Percentiles rank a stretch among this genome's conserved stretches.
Evolutionary conservation across 1,140 invertebrate species (phyloP).

Genomic region (Hycleus phaleratus): DNA sequence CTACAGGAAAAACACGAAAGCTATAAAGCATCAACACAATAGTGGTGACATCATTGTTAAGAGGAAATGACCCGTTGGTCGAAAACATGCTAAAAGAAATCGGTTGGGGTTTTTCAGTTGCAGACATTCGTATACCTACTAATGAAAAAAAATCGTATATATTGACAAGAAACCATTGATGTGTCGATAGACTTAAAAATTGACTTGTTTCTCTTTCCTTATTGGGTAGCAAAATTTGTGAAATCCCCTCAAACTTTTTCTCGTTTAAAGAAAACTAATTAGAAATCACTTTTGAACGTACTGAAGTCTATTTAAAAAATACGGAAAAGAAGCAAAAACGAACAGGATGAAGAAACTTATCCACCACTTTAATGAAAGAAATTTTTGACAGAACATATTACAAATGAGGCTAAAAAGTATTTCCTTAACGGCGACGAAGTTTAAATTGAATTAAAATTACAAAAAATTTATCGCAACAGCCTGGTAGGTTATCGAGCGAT

Average conservation of each 20-base stretch:
- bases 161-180: no score
- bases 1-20: neutral
- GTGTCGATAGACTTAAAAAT: no score
- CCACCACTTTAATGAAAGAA: slow-evolving; percentile 3
- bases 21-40: slow-evolving; percentile 6
- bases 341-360: neutral
- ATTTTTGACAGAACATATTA: slow-evolving; percentile 2
- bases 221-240: no score
- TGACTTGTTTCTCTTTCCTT: no score
- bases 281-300: neutral
- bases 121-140: no score
- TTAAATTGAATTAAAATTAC: neutral
- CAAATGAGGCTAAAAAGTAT: neutral
- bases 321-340: neutral
- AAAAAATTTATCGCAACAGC: no score
- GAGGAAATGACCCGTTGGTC: slow-evolving; percentile 7
- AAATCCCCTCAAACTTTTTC: no score
- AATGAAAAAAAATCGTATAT: no score
- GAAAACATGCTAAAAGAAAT: neutral
- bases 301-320: no score
- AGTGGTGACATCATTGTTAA: neutral
- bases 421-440: neutral
- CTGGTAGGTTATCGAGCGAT: no score
- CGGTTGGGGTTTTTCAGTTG: no score
- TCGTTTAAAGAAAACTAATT: slow-evolving; percentile 7